phyloP scores from a whole-genome alignment of 2,113 vertebrate species.

The Perccottus glenii region DNA sequence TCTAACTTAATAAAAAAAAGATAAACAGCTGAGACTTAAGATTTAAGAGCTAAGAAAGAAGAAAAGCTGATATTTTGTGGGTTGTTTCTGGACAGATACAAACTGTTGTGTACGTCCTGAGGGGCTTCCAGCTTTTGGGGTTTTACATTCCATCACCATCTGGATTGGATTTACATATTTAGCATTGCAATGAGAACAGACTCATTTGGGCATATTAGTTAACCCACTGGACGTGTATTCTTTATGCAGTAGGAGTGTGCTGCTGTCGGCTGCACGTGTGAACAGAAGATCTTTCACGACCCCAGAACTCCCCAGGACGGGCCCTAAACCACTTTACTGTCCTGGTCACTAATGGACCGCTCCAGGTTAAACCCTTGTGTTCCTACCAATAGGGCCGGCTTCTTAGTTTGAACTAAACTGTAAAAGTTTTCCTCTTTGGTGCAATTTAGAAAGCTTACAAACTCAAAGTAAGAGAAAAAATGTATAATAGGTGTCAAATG shows the following conservation, averaged over 20 bases:
- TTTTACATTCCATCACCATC: no score
- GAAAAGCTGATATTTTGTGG: no score
- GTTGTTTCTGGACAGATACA: no score
- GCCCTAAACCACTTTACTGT: slow-evolving; percentile 46
- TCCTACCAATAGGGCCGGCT: slow-evolving; percentile 4
- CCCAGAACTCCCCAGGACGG: slow-evolving; percentile 17
- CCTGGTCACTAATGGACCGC: slow-evolving; percentile 16
- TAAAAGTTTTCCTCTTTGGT: background rate
- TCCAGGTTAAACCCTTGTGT: slow-evolving; percentile 22
- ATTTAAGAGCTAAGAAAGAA: no score
- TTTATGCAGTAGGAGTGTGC: slow-evolving; percentile 3
- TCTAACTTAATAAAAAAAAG: no score
- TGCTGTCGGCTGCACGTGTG: slow-evolving; percentile 4
- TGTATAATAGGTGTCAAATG: background rate
- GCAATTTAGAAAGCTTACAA: background rate
- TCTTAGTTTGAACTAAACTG: background rate
- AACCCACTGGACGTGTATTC: background rate
- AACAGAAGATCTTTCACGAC: slow-evolving; percentile 26
- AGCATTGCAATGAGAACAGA: no score
- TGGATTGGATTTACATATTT: no score
- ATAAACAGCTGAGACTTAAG: no score
- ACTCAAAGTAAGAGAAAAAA: background rate
- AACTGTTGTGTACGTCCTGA: no score
- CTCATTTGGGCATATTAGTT: background rate
- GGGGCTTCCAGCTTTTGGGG: no score